Conservation (phyloP, 2,797 vertebrate genomes). For the Phoxinus dragarum region DNA sequence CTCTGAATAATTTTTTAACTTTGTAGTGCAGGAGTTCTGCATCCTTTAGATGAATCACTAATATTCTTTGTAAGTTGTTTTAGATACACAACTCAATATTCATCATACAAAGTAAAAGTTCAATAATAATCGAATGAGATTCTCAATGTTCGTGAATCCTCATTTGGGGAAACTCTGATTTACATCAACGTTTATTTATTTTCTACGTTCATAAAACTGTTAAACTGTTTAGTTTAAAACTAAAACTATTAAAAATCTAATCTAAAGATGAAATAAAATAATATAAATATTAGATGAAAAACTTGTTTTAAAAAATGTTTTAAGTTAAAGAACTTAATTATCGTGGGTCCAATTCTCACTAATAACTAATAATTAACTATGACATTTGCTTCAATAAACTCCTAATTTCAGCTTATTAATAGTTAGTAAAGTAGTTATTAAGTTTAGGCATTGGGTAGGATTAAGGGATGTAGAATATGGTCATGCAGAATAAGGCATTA, state of each 20-base stretch:
- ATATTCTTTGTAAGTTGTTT: background rate
- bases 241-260: background rate
- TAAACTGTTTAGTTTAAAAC: background rate
- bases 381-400: too few species aligned
- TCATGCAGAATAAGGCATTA: too few species aligned
- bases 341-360: too few species aligned
- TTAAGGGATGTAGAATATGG: too few species aligned
- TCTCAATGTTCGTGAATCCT: background rate
- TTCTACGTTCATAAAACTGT: background rate
- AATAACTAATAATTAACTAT: too few species aligned
- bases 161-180: background rate
- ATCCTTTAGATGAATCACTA: background rate
- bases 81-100: background rate
- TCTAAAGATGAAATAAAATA: too few species aligned
- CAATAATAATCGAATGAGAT: background rate
- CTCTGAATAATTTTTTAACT: background rate
- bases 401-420: too few species aligned
- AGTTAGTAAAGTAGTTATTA: too few species aligned
- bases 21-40: background rate
- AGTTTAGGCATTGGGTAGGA: too few species aligned
- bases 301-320: background rate
- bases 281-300: background rate
- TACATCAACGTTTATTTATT: background rate
- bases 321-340: background rate
- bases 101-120: background rate